phyloP scores from a whole-genome alignment of 2,888 invertebrate genomes.

The Drosophila quinaria region DNA sequence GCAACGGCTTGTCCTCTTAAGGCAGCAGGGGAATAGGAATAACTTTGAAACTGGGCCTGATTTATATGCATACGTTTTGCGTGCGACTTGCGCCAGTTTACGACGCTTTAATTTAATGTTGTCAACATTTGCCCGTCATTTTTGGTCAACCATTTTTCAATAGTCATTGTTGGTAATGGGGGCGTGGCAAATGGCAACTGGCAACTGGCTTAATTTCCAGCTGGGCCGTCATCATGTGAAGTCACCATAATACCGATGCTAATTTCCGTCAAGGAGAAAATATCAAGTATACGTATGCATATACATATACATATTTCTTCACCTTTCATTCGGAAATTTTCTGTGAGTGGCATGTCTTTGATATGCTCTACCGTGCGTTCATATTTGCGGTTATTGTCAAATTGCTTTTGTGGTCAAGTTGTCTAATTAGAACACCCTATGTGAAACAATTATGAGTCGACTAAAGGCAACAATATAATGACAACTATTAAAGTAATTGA shows the following conservation, averaged over 20 bases:
- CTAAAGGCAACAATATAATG: neutral
- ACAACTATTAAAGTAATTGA: slow-evolving; percentile 6
- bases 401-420: slow-evolving; percentile 32
- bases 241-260: slow-evolving; percentile 7
- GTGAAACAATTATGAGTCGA: slow-evolving; percentile 13
- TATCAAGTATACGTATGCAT: slow-evolving; percentile 6
- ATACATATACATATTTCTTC: neutral
- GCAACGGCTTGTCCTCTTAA: slow-evolving; percentile 13
- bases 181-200: slow-evolving; percentile 27
- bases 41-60: slow-evolving; percentile 38
- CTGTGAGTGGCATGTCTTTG: slow-evolving; percentile 13
- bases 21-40: neutral
- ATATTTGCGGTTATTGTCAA: slow-evolving; percentile 33
- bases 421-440: slow-evolving; percentile 24
- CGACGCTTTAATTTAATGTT: slow-evolving; percentile 76
- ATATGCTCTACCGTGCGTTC: slow-evolving; percentile 3
- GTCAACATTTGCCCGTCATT: slow-evolving; percentile 80
- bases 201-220: neutral
- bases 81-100: slow-evolving; percentile 68
- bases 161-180: slow-evolving; percentile 63
- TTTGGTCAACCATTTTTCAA: slow-evolving; percentile 69
- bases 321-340: neutral
- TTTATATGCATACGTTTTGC: slow-evolving; percentile 70
- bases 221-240: slow-evolving; percentile 1
- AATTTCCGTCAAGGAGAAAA: slow-evolving; percentile 13